These are phyloP conservation scores for Mya arenaria DNA, from an alignment of 1,140 invertebrate species.

Conservation along the genomic window DNA sequence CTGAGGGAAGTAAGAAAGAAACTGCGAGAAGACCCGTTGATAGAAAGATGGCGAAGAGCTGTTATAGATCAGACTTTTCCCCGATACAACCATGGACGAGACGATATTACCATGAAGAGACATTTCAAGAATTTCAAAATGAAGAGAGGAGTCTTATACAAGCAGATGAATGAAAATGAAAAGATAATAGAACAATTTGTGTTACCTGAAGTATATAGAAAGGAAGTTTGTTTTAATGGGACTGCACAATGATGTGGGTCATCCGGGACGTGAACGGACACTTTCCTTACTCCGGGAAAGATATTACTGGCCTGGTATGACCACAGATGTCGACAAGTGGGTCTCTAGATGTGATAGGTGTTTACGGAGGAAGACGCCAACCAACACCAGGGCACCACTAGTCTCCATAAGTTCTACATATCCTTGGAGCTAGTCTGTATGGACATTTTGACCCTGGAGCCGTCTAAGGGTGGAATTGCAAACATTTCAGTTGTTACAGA, in stretches of 20 bases:
- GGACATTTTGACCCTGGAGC: conserved; percentile 6
- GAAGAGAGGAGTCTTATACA: conserved; percentile 10
- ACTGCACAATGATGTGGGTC: conserved; percentile 38
- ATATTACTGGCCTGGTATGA: conserved; percentile 8
- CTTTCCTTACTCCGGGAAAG: not conserved
- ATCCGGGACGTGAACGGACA: conserved; percentile 6
- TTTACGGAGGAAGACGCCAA: no score
- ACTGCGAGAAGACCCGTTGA: conserved; percentile 3
- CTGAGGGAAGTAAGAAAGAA: conserved; percentile 5
- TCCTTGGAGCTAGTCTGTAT: no score
- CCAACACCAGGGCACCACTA: no score
- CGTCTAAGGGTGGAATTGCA: not conserved
- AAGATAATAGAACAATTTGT: conserved; percentile 4
- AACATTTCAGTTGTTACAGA: conserved; percentile 25
- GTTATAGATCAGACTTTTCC: not conserved
- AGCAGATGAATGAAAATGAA: not conserved
- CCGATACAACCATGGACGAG: not conserved
- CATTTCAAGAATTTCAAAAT: conserved; percentile 16
- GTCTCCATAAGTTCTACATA: no score
- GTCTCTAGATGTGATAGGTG: conserved; percentile 17
- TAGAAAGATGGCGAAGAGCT: conserved; percentile 8
- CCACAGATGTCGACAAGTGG: conserved; percentile 7
- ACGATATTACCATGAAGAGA: not conserved
- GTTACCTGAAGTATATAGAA: conserved; percentile 7
- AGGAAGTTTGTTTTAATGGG: conserved; percentile 4